Percentiles rank a stretch among this genome's conserved stretches.
These are phyloP conservation scores for Hiodon tergisus DNA, from an alignment of 2,113 vertebrate species.

Conservation along the genomic window DNA sequence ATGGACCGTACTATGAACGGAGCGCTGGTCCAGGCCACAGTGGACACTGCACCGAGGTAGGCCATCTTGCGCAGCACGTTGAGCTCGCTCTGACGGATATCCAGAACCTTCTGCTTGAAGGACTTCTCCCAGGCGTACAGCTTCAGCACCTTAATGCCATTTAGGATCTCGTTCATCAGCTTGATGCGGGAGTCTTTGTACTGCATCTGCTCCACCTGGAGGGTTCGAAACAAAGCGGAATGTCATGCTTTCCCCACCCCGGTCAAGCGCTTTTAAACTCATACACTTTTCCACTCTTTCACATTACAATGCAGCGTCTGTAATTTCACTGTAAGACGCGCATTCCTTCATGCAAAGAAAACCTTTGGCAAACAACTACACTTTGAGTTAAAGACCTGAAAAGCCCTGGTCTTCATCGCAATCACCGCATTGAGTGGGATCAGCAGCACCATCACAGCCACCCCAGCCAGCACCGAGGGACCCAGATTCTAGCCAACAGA, in stretches of 20 bases:
- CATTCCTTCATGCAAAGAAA: too few species aligned
- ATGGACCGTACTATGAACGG: slow-evolving; percentile 77
- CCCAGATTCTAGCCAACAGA: slow-evolving; percentile 70
- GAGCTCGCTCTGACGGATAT: slow-evolving; percentile 79
- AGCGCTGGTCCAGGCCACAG: slow-evolving; percentile 80
- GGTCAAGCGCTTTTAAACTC: not conserved
- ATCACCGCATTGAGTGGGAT: slow-evolving; percentile 89
- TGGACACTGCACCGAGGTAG: slow-evolving; percentile 77
- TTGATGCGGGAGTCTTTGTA: slow-evolving; percentile 87
- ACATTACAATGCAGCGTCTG: not conserved
- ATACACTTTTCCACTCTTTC: not conserved
- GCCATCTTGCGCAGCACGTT: slow-evolving; percentile 69
- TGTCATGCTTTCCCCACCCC: not conserved
- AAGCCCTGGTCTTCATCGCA: slow-evolving; percentile 80
- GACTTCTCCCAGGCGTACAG: slow-evolving; percentile 92
- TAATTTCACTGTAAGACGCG: too few species aligned
- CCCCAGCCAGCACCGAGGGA: slow-evolving; percentile 81
- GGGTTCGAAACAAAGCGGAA: not conserved
- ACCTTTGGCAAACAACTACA: too few species aligned
- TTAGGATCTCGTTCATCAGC: slow-evolving; percentile 90
- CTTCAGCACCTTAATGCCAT: slow-evolving; percentile 93
- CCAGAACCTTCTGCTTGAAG: slow-evolving; percentile 75
- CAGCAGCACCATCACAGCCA: slow-evolving; percentile 85
- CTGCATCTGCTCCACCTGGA: slow-evolving; percentile 84
- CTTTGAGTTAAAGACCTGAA: slow-evolving; percentile 67